Conservation (phyloP, 2,113 vertebrate genomes). For the Chrysochloris asiatica region DNA sequence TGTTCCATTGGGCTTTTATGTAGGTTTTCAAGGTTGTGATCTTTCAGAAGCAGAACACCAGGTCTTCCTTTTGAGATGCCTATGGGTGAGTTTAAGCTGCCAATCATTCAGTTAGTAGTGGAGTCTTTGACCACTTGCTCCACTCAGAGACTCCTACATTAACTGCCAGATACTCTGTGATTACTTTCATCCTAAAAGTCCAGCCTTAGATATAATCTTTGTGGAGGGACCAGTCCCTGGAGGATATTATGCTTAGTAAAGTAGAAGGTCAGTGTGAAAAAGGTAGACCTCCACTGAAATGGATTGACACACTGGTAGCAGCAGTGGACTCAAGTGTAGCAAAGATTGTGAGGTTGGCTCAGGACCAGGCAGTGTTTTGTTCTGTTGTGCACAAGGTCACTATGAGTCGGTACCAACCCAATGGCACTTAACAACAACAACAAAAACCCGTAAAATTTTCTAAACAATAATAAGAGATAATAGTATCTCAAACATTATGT, state of each 20-base stretch:
- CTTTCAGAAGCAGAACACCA: background rate
- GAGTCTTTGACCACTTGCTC: background rate
- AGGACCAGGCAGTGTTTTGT: too few species aligned
- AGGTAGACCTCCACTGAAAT: too few species aligned
- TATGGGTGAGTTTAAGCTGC: background rate
- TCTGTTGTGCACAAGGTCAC: too few species aligned
- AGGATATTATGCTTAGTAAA: too few species aligned
- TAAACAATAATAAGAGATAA: conserved; percentile 17
- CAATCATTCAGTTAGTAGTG: background rate
- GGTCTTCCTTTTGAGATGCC: background rate
- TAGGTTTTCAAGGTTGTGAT: background rate
- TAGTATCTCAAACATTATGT: background rate
- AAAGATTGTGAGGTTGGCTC: too few species aligned
- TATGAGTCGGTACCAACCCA: too few species aligned
- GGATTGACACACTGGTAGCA: too few species aligned
- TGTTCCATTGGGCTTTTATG: background rate
- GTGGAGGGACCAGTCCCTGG: too few species aligned
- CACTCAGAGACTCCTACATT: background rate
- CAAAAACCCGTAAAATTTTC: background rate
- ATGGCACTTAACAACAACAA: too few species aligned
- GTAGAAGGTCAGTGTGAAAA: too few species aligned
- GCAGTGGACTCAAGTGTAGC: too few species aligned
- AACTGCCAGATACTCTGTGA: background rate
- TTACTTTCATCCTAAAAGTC: background rate
- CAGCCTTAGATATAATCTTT: background rate